Percentiles rank a stretch among this genome's conserved stretches.
Conservation (phyloP, 2,797 vertebrate genomes). For the Eulemur mongoz region DNA sequence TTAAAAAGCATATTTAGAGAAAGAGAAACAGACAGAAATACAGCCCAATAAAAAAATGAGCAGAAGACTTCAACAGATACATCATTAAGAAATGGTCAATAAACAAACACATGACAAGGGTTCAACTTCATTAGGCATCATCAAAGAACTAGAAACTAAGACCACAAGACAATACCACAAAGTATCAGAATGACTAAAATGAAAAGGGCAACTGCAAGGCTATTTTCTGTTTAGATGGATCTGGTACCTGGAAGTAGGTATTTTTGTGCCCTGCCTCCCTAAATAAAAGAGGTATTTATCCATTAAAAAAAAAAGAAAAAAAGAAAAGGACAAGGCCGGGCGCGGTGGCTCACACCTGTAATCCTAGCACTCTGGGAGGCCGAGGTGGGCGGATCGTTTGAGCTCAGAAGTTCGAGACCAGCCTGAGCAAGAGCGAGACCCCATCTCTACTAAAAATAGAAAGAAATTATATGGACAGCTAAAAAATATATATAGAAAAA, state of each 20-base stretch:
- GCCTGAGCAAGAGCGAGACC: no score
- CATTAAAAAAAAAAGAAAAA: background rate
- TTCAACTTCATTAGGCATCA: background rate
- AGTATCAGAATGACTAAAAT: background rate
- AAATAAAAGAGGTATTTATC: conserved; percentile 45
- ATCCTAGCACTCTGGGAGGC: no score
- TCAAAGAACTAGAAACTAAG: background rate
- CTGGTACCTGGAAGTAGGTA: conserved; percentile 20
- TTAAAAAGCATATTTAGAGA: no score
- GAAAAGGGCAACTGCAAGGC: background rate
- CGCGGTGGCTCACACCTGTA: no score
- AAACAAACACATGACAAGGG: background rate
- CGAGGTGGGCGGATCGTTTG: no score
- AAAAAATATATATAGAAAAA: no score
- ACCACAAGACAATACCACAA: background rate
- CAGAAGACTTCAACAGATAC: background rate
- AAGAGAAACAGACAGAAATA: background rate
- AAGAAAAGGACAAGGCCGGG: no score
- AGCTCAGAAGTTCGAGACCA: no score
- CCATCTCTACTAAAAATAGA: no score
- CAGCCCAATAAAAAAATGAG: background rate
- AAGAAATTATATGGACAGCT: no score
- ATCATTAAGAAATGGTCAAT: background rate
- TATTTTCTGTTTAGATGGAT: conserved; percentile 58
- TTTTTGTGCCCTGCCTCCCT: conserved; percentile 32